These are phyloP conservation scores for Diarsia dahlii DNA, from an alignment of 2,888 invertebrate genomes.

Conservation along the genomic window DNA sequence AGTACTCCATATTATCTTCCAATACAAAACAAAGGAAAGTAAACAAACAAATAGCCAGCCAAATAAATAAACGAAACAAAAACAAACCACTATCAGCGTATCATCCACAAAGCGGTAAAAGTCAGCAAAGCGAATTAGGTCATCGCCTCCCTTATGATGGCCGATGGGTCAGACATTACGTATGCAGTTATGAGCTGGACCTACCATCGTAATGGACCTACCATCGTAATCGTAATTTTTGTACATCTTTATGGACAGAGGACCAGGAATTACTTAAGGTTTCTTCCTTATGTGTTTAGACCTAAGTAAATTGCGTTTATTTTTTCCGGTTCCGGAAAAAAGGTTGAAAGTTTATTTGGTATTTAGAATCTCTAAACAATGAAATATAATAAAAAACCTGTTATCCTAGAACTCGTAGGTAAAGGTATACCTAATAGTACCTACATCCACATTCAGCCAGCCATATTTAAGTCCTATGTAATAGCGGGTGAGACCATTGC, in stretches of 20 bases:
- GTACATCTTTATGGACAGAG: conserved; percentile 2
- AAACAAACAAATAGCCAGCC: conserved; percentile 40
- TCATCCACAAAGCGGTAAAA: conserved; percentile 44
- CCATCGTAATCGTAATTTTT: neutral
- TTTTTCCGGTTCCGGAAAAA: neutral
- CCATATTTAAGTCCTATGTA: too few relatives aligned
- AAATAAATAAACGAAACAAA: conserved; percentile 22
- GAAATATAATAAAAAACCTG: too few relatives aligned
- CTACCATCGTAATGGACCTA: neutral
- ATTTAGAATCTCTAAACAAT: neutral
- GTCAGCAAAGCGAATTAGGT: conserved; percentile 58
- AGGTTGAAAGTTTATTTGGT: too few relatives aligned
- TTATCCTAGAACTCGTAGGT: too few relatives aligned
- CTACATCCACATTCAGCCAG: too few relatives aligned
- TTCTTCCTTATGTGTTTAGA: neutral
- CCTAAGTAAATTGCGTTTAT: neutral
- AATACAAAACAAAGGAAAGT: conserved; percentile 22
- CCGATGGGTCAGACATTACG: conserved; percentile 48
- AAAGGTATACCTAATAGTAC: too few relatives aligned
- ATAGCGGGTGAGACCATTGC: too few relatives aligned
- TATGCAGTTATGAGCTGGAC: conserved; percentile 50
- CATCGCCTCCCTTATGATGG: conserved; percentile 30
- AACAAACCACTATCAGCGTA: conserved; percentile 36
- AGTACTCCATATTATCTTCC: neutral
- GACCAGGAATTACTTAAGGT: neutral